These are phyloP conservation scores for Octomys mimax DNA, from an alignment of 2,797 vertebrate genomes.

Conservation along the genomic window DNA sequence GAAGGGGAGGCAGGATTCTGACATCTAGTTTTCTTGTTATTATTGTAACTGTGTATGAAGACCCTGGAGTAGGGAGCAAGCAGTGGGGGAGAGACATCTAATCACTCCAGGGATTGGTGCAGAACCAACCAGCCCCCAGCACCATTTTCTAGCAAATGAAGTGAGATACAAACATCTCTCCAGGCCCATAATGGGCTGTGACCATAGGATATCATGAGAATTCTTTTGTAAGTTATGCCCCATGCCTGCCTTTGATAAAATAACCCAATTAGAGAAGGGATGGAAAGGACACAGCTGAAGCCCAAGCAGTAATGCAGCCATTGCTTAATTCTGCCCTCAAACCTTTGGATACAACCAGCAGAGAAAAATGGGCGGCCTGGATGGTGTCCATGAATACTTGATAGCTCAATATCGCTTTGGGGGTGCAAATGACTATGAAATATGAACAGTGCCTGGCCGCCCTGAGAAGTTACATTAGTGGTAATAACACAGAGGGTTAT, in stretches of 20 bases:
- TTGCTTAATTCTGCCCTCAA: constrained; percentile 60
- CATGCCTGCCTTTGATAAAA: constrained; percentile 46
- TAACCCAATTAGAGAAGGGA: constrained; percentile 54
- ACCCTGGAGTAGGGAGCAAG: background rate
- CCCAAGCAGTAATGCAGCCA: background rate
- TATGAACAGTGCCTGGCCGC: constrained; percentile 29
- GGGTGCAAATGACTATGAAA: constrained; percentile 72
- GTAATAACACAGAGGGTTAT: constrained; percentile 42
- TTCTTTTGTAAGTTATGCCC: background rate
- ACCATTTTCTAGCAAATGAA: background rate
- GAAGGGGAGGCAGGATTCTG: background rate
- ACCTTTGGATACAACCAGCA: constrained; percentile 61
- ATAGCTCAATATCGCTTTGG: constrained; percentile 73
- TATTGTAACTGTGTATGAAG: background rate
- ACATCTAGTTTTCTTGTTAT: background rate
- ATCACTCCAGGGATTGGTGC: background rate
- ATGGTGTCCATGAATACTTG: constrained; percentile 65
- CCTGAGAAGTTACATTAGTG: constrained; percentile 69
- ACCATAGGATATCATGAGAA: background rate
- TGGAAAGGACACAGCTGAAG: constrained; percentile 36
- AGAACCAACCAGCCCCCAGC: background rate
- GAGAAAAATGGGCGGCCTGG: constrained; percentile 45
- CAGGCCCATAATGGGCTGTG: background rate
- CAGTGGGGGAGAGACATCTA: background rate
- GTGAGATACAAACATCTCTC: background rate